Percentiles rank a stretch among this genome's conserved stretches.
phyloP scores from a whole-genome alignment of 1,140 invertebrate species.

The Sitodiplosis mosellana region DNA sequence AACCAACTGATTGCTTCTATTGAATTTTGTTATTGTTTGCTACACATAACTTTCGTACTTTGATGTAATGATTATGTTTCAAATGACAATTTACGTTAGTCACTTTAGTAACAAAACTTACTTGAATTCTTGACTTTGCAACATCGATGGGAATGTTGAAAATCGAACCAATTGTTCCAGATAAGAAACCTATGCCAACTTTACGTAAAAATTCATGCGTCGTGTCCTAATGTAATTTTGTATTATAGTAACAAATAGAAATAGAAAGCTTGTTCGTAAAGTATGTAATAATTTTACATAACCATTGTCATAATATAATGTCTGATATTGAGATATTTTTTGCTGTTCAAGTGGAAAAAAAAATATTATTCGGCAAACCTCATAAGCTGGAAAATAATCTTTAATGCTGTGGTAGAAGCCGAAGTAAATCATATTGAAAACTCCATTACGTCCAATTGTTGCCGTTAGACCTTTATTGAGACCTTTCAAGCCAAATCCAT shows the following conservation, averaged over 20 bases:
- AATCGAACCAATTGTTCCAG: slow-evolving; percentile 67
- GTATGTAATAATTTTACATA: no score
- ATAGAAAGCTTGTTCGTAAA: no score
- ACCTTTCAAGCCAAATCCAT: slow-evolving; percentile 59
- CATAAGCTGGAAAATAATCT: slow-evolving; percentile 45
- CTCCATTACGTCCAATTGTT: slow-evolving; percentile 68
- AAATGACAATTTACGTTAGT: no score
- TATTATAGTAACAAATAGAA: no score
- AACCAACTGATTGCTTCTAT: no score
- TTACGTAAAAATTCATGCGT: slow-evolving; percentile 46
- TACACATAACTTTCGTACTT: no score
- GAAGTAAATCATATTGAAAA: slow-evolving; percentile 88
- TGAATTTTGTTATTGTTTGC: no score
- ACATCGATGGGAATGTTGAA: slow-evolving; percentile 91
- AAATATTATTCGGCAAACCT: slow-evolving; percentile 25
- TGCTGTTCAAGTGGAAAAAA: neutral
- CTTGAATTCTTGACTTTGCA: slow-evolving; percentile 75
- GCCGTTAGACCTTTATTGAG: slow-evolving; percentile 77
- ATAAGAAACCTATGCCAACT: slow-evolving; percentile 62
- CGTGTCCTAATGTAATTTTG: no score
- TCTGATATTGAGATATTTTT: slow-evolving; percentile 14
- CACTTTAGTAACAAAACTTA: no score
- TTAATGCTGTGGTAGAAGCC: slow-evolving; percentile 87
- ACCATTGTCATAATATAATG: no score
- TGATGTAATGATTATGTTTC: no score